Base-by-base conservation (phyloP, 2,797 vertebrate genomes). In the Epinephelus coioides region DNA sequence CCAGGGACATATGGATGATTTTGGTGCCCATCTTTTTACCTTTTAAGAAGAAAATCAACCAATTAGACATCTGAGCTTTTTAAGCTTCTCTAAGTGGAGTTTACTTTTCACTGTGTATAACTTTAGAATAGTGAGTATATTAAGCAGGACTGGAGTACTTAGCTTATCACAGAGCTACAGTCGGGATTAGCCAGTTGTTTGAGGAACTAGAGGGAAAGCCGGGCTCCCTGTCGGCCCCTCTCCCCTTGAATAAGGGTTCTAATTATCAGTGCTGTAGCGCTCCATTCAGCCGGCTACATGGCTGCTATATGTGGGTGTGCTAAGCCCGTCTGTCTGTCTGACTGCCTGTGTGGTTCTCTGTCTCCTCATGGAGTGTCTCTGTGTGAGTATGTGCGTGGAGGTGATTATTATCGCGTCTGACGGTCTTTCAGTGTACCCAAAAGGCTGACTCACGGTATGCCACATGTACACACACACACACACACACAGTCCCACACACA, bases 381-480 rank as follows among this genome's bases (percentile, higher is more conserved):
- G 86, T 77, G 81, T 70, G 85, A 81, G 76, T 80, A 27, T 69
- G 85, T 75, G 87, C n/a, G 83, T 79, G 85, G 90, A 89, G 82
- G 88, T 87, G 87, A 87, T 86, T 86, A 89, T 91, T 91, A 88
- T 85, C 83, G 54, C 84, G 88, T 93, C 86, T 92, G 86, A 77
- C 90, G 63, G 83, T 68, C 72, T 92, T 87, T 86, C 54, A 27
- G 78, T 87, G 88, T 89, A 89, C 89, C 87, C 81, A 79, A 82
- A 78, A 91, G 84, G 68, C 89, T 95, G 92, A 95, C 86, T 95
- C 93, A 95, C 64, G 9, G 69, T 88, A 67, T 85, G 81, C 83
- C 89, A 86, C 90, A 90, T 62, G 25, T 62, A 70, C 60, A 69
- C 50, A 64, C 56, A 70, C 62, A 72, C 62, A 72, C 69, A 51